Evolutionary conservation across 1,140 invertebrate genomes (phyloP), one percentile per base, ranked within the genome.

Genomic region (Liolophura sinensis): DNA sequence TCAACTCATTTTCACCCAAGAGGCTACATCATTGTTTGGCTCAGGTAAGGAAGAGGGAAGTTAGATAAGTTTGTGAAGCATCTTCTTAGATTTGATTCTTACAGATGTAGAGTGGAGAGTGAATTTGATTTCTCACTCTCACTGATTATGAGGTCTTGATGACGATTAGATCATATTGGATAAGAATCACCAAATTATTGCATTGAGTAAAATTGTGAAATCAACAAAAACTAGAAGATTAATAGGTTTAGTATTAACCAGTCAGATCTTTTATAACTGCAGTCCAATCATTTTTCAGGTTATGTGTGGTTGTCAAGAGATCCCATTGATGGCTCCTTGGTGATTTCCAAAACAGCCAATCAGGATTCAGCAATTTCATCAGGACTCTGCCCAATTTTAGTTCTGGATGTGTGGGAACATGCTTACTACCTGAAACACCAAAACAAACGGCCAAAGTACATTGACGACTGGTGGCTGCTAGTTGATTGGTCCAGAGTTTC

Each of bases 321-420:
- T 56, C 22, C 68, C 15, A 54, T 14, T 16, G 63, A 70, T 25
- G 64, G 61, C 24, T 48, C 20, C 20, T 64, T 82, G 7, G 54
- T 73, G 12, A 74, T 83, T 40, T 64, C 70, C 12, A 73, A 69
- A 50, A 79, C 79, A 52, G 57, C 71, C 50, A 82, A 83, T 70
- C 79, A 83, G 70, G 79, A 82, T 64, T 74, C 74, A 48, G 80
- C 80, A n/a, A 52, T 82, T 27, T 70, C 71, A 47, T 20, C 73
- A 51, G 70, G 71, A 40, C 70, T 80, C 48, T 51, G 67, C 54
- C 80, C 80, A 61, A 72, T 83, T 16, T 60, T 81, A 16, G 77
- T 72, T 1, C 65, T 82, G 50, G 80, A 83, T 71, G 73, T 83
- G 11, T 84, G 82, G 81, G 79, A 84, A 59, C 82, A 84, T 73